A percentile compares a stretch with the other conserved stretches of the same genome.
Conservation (phyloP, 1,140 invertebrate species). For the Drosophila truncata region DNA sequence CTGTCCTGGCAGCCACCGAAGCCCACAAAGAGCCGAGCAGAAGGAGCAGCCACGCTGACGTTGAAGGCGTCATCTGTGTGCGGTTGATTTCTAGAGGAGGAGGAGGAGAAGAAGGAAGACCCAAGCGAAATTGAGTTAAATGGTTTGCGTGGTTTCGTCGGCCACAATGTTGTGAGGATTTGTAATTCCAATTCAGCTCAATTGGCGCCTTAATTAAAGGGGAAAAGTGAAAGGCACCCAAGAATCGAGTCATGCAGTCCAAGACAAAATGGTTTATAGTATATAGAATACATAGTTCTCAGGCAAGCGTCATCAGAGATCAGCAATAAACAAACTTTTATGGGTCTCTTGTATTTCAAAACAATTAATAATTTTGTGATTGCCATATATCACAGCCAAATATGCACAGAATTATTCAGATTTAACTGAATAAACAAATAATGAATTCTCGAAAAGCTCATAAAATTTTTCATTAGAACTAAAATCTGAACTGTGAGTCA, state of each 20-base stretch:
- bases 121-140: constrained; percentile 43
- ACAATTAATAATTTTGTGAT: background rate
- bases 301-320: background rate
- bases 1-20: constrained; percentile 68
- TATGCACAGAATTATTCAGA: background rate
- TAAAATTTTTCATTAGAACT: background rate
- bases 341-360: background rate
- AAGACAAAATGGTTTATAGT: background rate
- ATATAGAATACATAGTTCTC: background rate
- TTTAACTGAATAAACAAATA: background rate
- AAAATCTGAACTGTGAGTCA: constrained; percentile 6
- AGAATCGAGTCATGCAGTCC: constrained; percentile 19
- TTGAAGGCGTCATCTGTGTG: constrained; percentile 13
- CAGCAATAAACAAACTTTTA: background rate
- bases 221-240: constrained; percentile 64
- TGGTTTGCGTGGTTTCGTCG: constrained; percentile 44
- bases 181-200: constrained; percentile 68
- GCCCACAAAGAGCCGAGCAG: constrained; percentile 67
- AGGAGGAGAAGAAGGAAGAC: background rate
- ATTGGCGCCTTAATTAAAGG: constrained; percentile 58
- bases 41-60: constrained; percentile 29
- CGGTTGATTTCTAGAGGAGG: constrained; percentile 11
- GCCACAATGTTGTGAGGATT: constrained; percentile 32
- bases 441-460: background rate
- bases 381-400: background rate